Conservation (phyloP, 2,113 vertebrate genomes). For the Periophthalmus modestus region DNA sequence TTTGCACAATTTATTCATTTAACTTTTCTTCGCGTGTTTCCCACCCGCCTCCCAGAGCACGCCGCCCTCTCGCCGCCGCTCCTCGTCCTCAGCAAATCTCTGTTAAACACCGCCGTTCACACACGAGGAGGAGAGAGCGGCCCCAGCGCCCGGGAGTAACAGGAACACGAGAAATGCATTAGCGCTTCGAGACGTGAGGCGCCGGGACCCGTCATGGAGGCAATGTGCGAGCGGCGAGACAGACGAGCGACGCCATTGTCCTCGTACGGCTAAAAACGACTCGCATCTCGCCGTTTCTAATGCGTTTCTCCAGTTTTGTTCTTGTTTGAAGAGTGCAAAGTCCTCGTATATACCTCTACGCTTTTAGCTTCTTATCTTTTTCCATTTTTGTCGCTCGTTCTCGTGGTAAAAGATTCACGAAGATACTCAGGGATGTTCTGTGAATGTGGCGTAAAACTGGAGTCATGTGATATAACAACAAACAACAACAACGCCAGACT, state of each 20-base stretch:
- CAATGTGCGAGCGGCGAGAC: constrained; percentile 35
- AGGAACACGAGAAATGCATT: constrained; percentile 74
- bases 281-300: constrained; percentile 60
- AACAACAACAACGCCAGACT: neutral
- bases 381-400: constrained; percentile 56
- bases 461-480: constrained; percentile 15
- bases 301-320: constrained; percentile 27
- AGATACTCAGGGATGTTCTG: constrained; percentile 38
- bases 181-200: constrained; percentile 48
- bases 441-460: constrained; percentile 50
- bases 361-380: constrained; percentile 3
- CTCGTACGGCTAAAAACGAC: constrained; percentile 45
- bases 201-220: constrained; percentile 26
- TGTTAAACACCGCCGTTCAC: constrained; percentile 63
- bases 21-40: constrained; percentile 41
- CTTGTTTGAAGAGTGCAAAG: constrained; percentile 10
- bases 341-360: constrained; percentile 31
- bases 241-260: constrained; percentile 22
- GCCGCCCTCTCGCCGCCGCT: neutral
- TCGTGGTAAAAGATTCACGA: constrained; percentile 56
- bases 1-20: constrained; percentile 35
- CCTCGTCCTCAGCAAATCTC: constrained; percentile 18
- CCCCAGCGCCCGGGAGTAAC: constrained; percentile 60
- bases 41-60: constrained; percentile 28
- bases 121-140: constrained; percentile 42